Evolutionary conservation across 2,888 invertebrate species (phyloP).

Genomic region (Acronicta aceris): DNA sequence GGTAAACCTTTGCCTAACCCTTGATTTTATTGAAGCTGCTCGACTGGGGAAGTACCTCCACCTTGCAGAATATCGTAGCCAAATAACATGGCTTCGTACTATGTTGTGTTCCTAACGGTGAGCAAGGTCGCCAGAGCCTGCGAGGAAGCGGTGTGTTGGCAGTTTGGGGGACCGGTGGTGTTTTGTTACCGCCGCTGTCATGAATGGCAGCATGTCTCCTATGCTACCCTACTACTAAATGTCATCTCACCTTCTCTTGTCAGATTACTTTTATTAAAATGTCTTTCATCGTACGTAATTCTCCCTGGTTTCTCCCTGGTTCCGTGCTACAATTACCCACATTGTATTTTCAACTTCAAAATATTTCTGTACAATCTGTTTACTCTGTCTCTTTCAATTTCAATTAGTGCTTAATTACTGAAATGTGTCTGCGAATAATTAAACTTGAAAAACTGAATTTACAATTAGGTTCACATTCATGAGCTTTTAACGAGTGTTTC

Average conservation of each 20-base stretch:
- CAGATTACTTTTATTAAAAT: constrained; percentile 14
- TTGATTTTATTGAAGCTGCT: too few relatives aligned
- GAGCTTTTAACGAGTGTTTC: neutral
- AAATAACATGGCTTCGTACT: too few relatives aligned
- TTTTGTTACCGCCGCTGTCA: too few relatives aligned
- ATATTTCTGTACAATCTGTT: constrained; percentile 10
- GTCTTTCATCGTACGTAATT: constrained; percentile 13
- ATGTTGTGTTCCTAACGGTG: too few relatives aligned
- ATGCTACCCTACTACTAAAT: too few relatives aligned
- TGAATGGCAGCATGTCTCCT: too few relatives aligned
- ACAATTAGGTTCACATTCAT: constrained; percentile 12
- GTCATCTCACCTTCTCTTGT: constrained; percentile 8
- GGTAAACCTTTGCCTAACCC: too few relatives aligned
- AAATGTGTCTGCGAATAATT: constrained; percentile 17
- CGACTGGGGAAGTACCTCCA: too few relatives aligned
- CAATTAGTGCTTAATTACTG: constrained; percentile 12
- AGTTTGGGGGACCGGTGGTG: too few relatives aligned
- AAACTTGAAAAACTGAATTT: neutral
- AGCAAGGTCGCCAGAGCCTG: too few relatives aligned
- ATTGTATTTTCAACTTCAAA: constrained; percentile 19
- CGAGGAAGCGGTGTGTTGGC: too few relatives aligned
- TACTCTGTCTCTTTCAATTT: constrained; percentile 9
- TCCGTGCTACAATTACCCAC: constrained; percentile 18
- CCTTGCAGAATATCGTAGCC: too few relatives aligned
- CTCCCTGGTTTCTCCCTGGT: constrained; percentile 17